These are phyloP conservation scores for Lichenostomus cassidix DNA, from an alignment of 2,113 vertebrate species.

Conservation along the genomic window DNA sequence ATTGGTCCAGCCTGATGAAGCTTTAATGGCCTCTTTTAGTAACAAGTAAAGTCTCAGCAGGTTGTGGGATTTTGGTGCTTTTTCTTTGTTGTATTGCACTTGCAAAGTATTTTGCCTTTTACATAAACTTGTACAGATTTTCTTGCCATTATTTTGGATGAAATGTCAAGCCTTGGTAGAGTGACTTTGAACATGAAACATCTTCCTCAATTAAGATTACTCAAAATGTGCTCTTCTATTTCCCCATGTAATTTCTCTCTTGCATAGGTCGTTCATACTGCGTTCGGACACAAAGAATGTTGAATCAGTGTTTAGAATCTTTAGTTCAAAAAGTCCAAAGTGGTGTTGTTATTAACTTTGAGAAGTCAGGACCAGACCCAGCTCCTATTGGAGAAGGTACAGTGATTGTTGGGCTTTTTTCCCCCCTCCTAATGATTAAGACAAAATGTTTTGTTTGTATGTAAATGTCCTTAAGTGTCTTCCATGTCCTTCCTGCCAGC, in stretches of 20 bases:
- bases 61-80: background rate
- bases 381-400: constrained; percentile 79
- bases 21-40: background rate
- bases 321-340: constrained; percentile 85
- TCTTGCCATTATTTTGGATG: background rate
- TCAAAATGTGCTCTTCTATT: background rate
- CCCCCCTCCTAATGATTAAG: rapidly evolving
- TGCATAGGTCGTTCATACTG: constrained; percentile 81
- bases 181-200: background rate
- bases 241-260: background rate
- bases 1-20: background rate
- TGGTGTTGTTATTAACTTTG: constrained; percentile 85
- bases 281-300: constrained; percentile 83
- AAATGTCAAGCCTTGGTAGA: background rate
- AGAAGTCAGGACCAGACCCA: constrained; percentile 83
- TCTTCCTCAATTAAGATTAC: background rate
- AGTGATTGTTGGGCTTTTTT: background rate
- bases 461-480: background rate
- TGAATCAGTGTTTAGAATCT: constrained; percentile 85
- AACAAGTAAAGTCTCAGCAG: background rate
- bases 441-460: background rate
- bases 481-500: background rate
- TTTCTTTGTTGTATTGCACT: background rate
- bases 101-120: background rate
- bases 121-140: background rate